Evolutionary conservation across 2,888 invertebrate species (phyloP).

Genomic region (Synergus japonicus): DNA sequence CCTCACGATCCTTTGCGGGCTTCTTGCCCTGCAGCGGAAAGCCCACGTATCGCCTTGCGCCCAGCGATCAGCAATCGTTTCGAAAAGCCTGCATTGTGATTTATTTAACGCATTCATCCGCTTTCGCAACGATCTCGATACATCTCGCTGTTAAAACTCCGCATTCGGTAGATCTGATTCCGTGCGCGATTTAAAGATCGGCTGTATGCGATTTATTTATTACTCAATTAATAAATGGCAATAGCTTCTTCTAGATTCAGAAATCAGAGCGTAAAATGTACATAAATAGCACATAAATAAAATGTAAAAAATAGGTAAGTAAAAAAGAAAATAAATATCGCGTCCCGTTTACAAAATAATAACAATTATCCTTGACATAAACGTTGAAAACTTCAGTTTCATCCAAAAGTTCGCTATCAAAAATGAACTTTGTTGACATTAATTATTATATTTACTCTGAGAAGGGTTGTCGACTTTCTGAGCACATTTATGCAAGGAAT

Average conservation of each 20-base stretch:
- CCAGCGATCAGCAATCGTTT: conserved; percentile 9
- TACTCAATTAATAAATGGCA: not conserved
- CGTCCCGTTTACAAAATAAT: no score
- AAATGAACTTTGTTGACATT: no score
- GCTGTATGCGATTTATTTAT: conserved; percentile 16
- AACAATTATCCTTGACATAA: no score
- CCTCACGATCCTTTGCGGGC: conserved; percentile 14
- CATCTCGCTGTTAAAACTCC: conserved; percentile 13
- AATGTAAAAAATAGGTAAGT: no score
- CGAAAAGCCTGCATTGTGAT: conserved; percentile 23
- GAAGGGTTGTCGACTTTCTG: no score
- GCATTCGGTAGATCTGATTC: not conserved
- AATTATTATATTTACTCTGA: no score
- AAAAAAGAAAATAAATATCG: no score
- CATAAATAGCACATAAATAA: no score
- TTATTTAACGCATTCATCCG: conserved; percentile 25
- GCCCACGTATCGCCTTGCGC: conserved; percentile 23
- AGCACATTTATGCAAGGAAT: conserved; percentile 10
- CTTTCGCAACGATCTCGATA: conserved; percentile 28
- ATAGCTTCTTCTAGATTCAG: no score
- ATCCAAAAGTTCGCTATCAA: no score
- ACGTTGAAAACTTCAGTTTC: no score
- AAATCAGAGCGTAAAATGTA: no score
- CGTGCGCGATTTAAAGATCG: not conserved
- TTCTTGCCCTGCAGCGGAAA: conserved; percentile 7